Percentiles rank a stretch among this genome's conserved stretches.
Conservation (phyloP, 2,888 invertebrate species). For the Hyles lineata region DNA sequence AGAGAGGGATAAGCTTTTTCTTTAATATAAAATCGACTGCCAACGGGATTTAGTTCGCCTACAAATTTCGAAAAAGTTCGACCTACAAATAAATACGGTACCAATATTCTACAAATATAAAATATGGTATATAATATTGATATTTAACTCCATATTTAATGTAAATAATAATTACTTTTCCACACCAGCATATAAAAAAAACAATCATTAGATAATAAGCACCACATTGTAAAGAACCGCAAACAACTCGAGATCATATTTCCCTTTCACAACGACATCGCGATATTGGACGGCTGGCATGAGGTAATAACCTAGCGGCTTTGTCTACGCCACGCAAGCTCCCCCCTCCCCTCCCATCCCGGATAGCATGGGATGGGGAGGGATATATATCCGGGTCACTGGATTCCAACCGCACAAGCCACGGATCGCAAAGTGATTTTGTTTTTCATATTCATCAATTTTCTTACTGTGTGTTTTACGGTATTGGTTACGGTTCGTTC, state of each 20-base stretch:
- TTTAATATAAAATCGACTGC: no score
- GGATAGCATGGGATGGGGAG: not conserved
- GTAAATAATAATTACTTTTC: not conserved
- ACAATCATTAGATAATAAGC: not conserved
- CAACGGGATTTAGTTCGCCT: no score
- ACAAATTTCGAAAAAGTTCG: no score
- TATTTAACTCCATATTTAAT: no score
- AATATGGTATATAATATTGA: no score
- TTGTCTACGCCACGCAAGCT: not conserved
- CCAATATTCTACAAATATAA: no score
- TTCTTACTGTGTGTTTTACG: not conserved
- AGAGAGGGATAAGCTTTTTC: no score
- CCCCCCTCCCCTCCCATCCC: not conserved
- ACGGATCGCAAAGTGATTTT: not conserved
- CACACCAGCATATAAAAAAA: not conserved
- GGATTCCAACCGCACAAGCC: slow-evolving; percentile 3
- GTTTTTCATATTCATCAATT: not conserved
- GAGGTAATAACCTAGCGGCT: slow-evolving; percentile 1
- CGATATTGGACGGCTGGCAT: slow-evolving; percentile 1
- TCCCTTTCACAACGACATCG: not conserved
- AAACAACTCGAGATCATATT: not conserved
- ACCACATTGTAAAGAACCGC: not conserved
- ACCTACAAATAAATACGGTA: no score
- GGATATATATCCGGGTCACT: slow-evolving; percentile 7
- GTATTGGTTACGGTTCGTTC: not conserved